Base-by-base conservation (phyloP, 2,888 invertebrate genomes). In the Lamproptera curius region DNA sequence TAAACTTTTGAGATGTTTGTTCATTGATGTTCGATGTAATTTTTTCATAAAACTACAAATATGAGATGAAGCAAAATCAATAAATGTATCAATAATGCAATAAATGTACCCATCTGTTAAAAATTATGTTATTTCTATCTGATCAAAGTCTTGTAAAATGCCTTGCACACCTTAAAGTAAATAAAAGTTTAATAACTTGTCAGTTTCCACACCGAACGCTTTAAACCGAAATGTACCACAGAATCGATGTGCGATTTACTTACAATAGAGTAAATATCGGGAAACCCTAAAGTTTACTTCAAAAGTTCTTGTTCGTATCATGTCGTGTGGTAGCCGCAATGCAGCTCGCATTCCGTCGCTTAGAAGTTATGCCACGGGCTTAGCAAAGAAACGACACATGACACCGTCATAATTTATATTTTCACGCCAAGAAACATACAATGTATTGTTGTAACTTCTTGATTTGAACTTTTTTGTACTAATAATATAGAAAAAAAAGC, bases 311-410 rank as follows among this genome's bases (percentile, higher is more conserved):
- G 42, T 48, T 48, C 26, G 40, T 40, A 39, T 42, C 38, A 43
- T 28, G 39, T 34, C 16, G 39, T 38, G 26, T 38, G 39, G 13
- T 39, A 43, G 17, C 48, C 48, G 48, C 48, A 48, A 43, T 48
- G 48, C 48, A 48, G 48, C 28, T 43, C 14, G 28, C 43, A 48
- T 48, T 43, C 48, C 48, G 14, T 34, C 33, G 42, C 48, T 17
- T 34, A 17, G 34, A 48, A 48, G 48, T 43, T 48, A 48, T 48
- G 42, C 16, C 35, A 39, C 42, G 26, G 34, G 26, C 17, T 43
- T 43, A 35, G 48, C 15, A 48, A 48, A 48, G 48, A 43, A 48
- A 48, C 47, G 42, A 38, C 42, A 48, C 48, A 35, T 48, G 43
- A 48, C 43, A 43, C 43, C 26, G 43, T 28, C 26, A 35, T 43